Evolutionary conservation across 2,797 vertebrate genomes (phyloP).

Genomic region (Enteromius argenteus): DNA sequence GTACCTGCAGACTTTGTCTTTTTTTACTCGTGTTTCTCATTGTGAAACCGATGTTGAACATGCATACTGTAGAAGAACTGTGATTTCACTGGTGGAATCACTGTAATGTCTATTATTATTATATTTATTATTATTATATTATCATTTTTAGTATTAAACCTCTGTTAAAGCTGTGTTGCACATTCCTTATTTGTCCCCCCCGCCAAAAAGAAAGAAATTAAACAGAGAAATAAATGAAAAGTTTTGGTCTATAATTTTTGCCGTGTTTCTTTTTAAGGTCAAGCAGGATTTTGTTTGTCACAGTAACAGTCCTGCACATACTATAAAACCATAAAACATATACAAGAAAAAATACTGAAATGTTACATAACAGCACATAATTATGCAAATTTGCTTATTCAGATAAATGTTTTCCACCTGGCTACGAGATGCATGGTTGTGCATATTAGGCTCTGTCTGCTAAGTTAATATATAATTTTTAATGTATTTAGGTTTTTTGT

Average conservation of each 20-base stretch:
- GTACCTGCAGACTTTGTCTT: neutral
- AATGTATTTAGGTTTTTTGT: neutral
- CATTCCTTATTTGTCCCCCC: constrained; percentile 10
- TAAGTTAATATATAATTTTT: constrained; percentile 5
- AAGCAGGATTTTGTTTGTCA: neutral
- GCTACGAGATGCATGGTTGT: neutral
- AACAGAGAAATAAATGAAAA: constrained; percentile 6
- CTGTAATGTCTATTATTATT: constrained; percentile 17
- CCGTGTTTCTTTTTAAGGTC: neutral
- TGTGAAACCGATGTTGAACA: constrained; percentile 30
- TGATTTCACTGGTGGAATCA: constrained; percentile 58
- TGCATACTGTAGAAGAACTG: constrained; percentile 31
- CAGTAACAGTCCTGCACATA: neutral
- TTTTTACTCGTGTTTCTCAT: constrained; percentile 12
- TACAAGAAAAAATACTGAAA: neutral
- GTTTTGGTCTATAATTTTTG: neutral
- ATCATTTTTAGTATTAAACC: constrained; percentile 5
- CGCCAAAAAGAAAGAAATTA: neutral
- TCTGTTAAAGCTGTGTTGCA: constrained; percentile 33
- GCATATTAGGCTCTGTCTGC: neutral
- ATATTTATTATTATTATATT: constrained; percentile 35
- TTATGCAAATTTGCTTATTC: neutral
- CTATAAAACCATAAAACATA: neutral
- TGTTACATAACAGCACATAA: neutral
- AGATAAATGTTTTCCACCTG: neutral